Percentiles rank a stretch among this genome's conserved stretches.
phyloP scores from a whole-genome alignment of 2,888 invertebrate species.

The Dasysyrphus albostriatus region DNA sequence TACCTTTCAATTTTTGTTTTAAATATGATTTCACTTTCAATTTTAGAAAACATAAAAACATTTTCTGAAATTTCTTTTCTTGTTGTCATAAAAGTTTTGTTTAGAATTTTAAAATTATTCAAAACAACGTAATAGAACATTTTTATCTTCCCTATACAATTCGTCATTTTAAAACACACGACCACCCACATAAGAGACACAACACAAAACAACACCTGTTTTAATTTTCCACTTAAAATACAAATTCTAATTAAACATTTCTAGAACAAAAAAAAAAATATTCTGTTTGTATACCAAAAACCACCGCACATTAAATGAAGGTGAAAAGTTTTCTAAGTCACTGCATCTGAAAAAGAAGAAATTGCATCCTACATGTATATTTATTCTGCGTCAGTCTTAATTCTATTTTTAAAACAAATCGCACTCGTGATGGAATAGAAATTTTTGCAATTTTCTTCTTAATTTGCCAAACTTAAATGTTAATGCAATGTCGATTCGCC shows the following conservation, averaged over 20 bases:
- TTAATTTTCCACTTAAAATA: conserved; percentile 3
- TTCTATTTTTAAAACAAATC: not conserved
- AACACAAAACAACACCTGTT: conserved; percentile 2
- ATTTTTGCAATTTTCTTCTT: not conserved
- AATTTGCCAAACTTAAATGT: not conserved
- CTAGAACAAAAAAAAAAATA: not conserved
- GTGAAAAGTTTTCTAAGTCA: conserved; percentile 29
- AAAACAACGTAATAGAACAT: not conserved
- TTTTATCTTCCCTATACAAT: not conserved
- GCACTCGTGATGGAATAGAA: not conserved
- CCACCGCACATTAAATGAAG: not conserved
- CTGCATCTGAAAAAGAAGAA: not conserved
- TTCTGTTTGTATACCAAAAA: not conserved
- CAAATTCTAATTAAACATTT: not conserved
- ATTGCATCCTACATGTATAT: not conserved
- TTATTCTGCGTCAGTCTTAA: not conserved
- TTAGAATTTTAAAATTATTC: not conserved
- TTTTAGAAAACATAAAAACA: no score
- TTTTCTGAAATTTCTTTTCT: not conserved
- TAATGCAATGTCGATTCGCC: not conserved
- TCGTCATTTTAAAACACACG: conserved; percentile 1
- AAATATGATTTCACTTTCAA: no score
- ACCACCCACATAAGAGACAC: conserved; percentile 2
- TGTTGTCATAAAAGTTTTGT: not conserved
- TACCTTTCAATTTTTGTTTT: no score